Conservation (phyloP, 2,797 vertebrate genomes). For the Parotocinclus haroldoi region DNA sequence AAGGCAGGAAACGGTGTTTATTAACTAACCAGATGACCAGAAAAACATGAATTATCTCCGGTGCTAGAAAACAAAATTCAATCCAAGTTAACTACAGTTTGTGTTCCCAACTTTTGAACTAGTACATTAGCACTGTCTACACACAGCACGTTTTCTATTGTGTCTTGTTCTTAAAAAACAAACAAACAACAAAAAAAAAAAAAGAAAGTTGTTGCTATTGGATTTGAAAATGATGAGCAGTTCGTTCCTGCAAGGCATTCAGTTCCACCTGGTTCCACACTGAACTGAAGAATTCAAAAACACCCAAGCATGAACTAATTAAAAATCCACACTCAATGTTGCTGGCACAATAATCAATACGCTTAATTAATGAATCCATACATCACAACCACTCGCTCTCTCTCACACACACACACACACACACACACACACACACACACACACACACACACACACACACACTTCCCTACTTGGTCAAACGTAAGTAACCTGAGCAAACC, state of each 20-base stretch:
- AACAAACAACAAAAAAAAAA: too few relatives aligned
- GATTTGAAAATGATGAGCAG: constrained; percentile 41
- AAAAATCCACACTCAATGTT: constrained; percentile 69
- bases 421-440: constrained; percentile 21
- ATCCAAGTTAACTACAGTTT: too few relatives aligned
- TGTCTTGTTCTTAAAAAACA: too few relatives aligned
- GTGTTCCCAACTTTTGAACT: too few relatives aligned
- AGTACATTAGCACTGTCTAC: too few relatives aligned
- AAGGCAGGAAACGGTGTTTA: too few relatives aligned
- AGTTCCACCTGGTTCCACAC: constrained; percentile 71
- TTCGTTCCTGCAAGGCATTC: constrained; percentile 53
- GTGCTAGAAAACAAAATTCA: too few relatives aligned
- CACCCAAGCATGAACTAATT: constrained; percentile 71
- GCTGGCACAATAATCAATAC: constrained; percentile 63
- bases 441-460: constrained; percentile 10
- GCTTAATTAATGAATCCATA: constrained; percentile 71
- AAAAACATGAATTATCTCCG: too few relatives aligned
- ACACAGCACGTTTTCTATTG: too few relatives aligned
- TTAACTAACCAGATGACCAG: too few relatives aligned
- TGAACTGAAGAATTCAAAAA: constrained; percentile 63
- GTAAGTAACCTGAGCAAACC: too few relatives aligned
- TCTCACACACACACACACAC: constrained; percentile 10
- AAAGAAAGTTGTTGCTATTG: not conserved
- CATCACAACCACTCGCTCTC: constrained; percentile 57
- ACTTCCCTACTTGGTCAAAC: too few relatives aligned